Percentiles rank a stretch among this genome's conserved stretches.
phyloP scores from a whole-genome alignment of 2,797 vertebrate genomes.

The Pterois miles region DNA sequence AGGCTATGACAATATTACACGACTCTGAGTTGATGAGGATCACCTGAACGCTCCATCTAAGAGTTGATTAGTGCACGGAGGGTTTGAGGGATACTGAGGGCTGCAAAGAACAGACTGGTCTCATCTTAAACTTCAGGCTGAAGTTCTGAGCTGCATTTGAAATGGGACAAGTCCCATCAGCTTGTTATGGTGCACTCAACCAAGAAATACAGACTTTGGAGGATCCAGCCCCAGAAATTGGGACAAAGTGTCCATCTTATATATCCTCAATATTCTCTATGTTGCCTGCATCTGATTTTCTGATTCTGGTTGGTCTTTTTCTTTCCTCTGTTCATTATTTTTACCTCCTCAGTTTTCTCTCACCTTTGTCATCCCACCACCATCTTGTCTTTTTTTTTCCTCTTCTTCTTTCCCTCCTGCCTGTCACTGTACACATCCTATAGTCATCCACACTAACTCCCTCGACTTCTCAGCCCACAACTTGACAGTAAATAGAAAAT shows the following conservation, averaged over 20 bases:
- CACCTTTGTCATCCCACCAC: conserved; percentile 14
- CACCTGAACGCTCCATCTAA: background rate
- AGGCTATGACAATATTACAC: background rate
- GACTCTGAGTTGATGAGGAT: background rate
- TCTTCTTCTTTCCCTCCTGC: background rate
- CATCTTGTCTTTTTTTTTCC: background rate
- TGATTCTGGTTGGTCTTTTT: background rate
- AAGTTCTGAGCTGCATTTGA: background rate
- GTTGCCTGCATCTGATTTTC: background rate
- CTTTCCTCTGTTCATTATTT: conserved; percentile 19
- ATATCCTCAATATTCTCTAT: background rate
- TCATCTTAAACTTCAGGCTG: background rate
- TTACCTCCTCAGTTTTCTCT: conserved; percentile 1
- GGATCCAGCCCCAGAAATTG: conserved; percentile 1
- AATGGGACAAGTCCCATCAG: background rate
- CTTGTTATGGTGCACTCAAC: background rate
- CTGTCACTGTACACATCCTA: conserved; percentile 16
- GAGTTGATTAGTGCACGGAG: background rate
- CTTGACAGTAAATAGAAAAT: conserved; percentile 66
- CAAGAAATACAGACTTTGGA: background rate
- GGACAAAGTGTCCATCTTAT: conserved; percentile 13
- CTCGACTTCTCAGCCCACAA: conserved; percentile 49
- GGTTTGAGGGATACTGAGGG: background rate
- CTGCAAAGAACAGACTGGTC: background rate
- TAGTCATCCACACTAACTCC: conserved; percentile 36